Conservation (phyloP, 30 jellyfish, hydroid and myxozoan species). For the Calvadosia cruxmelitensis region DNA sequence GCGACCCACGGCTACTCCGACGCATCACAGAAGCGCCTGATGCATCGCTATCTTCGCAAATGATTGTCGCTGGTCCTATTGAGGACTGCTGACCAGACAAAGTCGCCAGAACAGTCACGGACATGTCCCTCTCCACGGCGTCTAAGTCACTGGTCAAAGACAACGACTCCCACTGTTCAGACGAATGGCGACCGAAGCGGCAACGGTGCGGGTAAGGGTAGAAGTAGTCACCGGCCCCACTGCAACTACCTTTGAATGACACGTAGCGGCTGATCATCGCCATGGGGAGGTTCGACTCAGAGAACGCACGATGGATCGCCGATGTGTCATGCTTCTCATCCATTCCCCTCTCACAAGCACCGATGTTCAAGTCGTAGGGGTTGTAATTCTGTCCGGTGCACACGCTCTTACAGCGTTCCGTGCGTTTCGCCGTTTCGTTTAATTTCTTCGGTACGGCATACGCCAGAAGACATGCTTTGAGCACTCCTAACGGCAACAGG, state of each 20-base stretch:
- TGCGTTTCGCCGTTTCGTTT: neutral
- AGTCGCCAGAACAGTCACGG: too few relatives aligned
- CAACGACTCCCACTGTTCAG: neutral
- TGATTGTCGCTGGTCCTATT: neutral
- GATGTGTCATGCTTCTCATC: neutral
- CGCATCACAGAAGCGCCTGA: neutral
- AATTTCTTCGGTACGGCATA: slow-evolving; percentile 58
- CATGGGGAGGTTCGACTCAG: neutral
- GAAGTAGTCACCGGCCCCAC: neutral
- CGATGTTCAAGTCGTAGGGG: slow-evolving; percentile 78
- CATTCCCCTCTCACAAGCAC: slow-evolving; percentile 6
- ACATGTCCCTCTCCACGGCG: neutral
- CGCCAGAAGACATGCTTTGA: slow-evolving; percentile 73
- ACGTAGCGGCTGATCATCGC: neutral
- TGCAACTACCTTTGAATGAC: neutral
- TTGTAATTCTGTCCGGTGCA: slow-evolving; percentile 57
- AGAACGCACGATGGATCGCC: neutral
- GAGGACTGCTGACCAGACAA: neutral
- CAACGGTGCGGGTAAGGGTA: neutral
- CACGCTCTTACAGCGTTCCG: slow-evolving; percentile 16
- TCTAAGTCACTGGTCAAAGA: neutral
- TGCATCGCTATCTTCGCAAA: neutral
- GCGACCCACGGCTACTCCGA: neutral
- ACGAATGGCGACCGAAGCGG: neutral
- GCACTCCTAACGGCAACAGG: slow-evolving; percentile 75